These are phyloP conservation scores for Drosophila pullipes DNA, from an alignment of 2,888 invertebrate genomes.

Conservation along the genomic window DNA sequence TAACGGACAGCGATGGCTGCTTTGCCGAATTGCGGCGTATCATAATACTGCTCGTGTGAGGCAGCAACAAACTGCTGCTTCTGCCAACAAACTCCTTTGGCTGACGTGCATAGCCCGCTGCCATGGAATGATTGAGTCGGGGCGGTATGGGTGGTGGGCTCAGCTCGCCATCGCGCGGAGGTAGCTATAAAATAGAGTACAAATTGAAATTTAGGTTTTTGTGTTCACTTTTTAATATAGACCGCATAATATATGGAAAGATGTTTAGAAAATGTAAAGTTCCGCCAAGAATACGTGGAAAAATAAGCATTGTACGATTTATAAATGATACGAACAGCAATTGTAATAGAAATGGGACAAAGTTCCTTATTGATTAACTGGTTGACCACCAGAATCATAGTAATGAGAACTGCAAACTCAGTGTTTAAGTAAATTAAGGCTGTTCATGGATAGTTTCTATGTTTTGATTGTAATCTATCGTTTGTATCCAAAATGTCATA, in stretches of 20 bases:
- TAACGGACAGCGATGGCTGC: constrained; percentile 70
- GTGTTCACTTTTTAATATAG: background rate
- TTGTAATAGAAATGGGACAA: no score
- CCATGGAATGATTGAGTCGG: constrained; percentile 83
- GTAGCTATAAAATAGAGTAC: constrained; percentile 84
- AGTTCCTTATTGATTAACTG: background rate
- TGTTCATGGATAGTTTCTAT: background rate
- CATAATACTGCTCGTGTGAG: constrained; percentile 87
- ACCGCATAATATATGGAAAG: background rate
- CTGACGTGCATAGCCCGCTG: constrained; percentile 59
- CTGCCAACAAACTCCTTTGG: constrained; percentile 83
- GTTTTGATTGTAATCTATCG: background rate
- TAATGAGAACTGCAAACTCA: background rate
- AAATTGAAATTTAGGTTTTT: background rate
- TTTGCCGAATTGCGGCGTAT: constrained; percentile 87
- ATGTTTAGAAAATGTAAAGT: background rate
- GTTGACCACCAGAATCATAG: background rate
- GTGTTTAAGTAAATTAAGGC: background rate
- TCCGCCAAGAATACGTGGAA: background rate
- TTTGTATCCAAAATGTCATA: background rate
- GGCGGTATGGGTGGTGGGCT: constrained; percentile 90
- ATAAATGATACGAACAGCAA: no score
- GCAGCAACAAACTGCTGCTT: constrained; percentile 86
- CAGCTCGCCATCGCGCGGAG: constrained; percentile 89
- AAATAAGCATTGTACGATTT: background rate